These are phyloP conservation scores for Lasioglossum albipes DNA, from an alignment of 1,140 invertebrate species.

Conservation along the genomic window DNA sequence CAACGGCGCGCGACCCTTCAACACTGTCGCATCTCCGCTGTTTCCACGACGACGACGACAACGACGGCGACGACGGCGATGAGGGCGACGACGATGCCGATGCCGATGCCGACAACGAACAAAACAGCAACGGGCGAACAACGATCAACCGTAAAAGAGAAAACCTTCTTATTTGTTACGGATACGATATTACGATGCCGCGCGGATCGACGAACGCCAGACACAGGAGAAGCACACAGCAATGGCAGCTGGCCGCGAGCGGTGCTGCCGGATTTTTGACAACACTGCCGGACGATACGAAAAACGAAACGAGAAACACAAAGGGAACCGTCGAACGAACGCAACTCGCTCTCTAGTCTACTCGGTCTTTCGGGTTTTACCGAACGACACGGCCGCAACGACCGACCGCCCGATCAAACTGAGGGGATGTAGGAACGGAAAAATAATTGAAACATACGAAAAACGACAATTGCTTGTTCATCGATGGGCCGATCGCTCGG, in stretches of 20 bases:
- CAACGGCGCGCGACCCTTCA: constrained; percentile 18
- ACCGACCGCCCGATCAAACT: constrained; percentile 32
- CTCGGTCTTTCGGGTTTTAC: constrained; percentile 9
- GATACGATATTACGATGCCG: constrained; percentile 19
- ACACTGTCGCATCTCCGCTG: constrained; percentile 44
- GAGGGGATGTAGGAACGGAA: constrained; percentile 34
- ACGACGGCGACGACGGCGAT: constrained; percentile 11
- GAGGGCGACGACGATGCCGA: constrained; percentile 47
- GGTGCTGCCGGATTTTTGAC: constrained; percentile 68
- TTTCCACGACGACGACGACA: constrained; percentile 48
- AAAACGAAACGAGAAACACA: constrained; percentile 48
- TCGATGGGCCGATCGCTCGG: constrained; percentile 20
- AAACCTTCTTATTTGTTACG: constrained; percentile 38
- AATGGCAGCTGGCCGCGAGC: constrained; percentile 62
- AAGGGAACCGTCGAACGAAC: constrained; percentile 52
- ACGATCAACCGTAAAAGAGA: neutral
- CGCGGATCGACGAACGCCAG: constrained; percentile 48
- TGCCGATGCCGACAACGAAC: constrained; percentile 8
- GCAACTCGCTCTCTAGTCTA: constrained; percentile 29
- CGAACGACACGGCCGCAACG: constrained; percentile 34
- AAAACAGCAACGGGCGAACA: neutral
- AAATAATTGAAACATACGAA: constrained; percentile 60
- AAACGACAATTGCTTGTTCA: constrained; percentile 57
- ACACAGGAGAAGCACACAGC: constrained; percentile 39
- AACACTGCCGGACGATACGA: constrained; percentile 54